Percentiles rank a stretch among this genome's conserved stretches.
These are phyloP conservation scores for Desmophyllum pertusum DNA, from an alignment of 92 coral and sea anemone genomes.

Conservation along the genomic window DNA sequence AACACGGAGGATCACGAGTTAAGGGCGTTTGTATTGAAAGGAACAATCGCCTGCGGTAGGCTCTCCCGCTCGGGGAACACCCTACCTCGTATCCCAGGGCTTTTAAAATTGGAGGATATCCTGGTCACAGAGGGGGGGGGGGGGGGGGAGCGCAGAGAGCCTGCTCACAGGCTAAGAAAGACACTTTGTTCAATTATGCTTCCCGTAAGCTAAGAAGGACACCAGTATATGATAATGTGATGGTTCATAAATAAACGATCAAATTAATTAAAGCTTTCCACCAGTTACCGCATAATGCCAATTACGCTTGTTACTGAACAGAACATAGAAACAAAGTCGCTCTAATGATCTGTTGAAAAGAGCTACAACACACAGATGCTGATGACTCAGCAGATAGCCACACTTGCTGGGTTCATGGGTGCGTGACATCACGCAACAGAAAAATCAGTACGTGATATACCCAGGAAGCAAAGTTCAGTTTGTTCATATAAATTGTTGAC, in stretches of 20 bases:
- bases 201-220: no score
- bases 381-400: not conserved
- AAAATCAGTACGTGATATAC: not conserved
- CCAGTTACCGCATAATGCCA: not conserved
- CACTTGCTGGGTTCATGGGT: not conserved
- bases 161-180: no score
- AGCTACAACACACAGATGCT: not conserved
- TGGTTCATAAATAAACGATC: not conserved
- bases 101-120: no score
- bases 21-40: not conserved
- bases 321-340: not conserved
- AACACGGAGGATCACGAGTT: not conserved
- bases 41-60: no score
- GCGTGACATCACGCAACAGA: not conserved
- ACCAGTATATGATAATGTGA: not conserved
- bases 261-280: not conserved
- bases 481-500: no score
- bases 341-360: not conserved
- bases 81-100: no score
- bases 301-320: not conserved
- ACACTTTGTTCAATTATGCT: no score
- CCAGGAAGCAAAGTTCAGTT: no score
- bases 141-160: no score
- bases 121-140: no score
- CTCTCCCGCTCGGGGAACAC: no score